Percentiles rank a stretch among this genome's conserved stretches.
phyloP scores from a whole-genome alignment of 2,797 vertebrate species.

The Enteromius trimaculatus region DNA sequence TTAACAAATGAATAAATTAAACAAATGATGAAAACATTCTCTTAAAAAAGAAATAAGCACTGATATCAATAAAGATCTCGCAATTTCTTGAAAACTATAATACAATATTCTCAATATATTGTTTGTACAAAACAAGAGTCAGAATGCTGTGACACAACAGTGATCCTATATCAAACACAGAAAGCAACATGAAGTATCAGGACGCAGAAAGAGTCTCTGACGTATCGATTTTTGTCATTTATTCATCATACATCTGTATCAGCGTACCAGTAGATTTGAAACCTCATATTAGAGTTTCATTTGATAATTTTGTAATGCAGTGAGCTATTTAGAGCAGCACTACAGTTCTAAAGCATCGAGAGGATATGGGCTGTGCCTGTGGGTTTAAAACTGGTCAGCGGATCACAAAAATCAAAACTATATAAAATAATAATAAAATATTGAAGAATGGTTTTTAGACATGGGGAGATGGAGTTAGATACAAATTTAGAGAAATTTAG shows the following conservation, averaged over 20 bases:
- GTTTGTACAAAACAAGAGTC: constrained; percentile 81
- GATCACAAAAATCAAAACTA: neutral
- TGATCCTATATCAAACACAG: constrained; percentile 76
- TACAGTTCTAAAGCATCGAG: neutral
- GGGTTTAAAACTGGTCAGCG: neutral
- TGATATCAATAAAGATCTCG: constrained; percentile 77
- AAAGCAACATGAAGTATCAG: constrained; percentile 38
- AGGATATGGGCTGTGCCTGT: neutral
- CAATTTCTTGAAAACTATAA: constrained; percentile 80
- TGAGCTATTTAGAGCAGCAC: neutral
- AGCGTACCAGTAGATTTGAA: neutral
- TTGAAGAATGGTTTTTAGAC: constrained; percentile 63
- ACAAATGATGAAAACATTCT: constrained; percentile 86
- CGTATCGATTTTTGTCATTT: constrained; percentile 52
- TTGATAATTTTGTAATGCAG: neutral
- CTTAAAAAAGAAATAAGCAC: constrained; percentile 85
- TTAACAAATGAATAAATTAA: constrained; percentile 77
- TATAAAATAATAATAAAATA: neutral
- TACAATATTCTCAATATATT: constrained; percentile 87
- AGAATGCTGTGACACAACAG: constrained; percentile 70
- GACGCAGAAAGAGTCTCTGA: constrained; percentile 36
- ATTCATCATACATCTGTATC: constrained; percentile 41
- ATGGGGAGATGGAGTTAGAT: constrained; percentile 63
- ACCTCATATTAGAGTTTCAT: neutral
- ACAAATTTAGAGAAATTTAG: constrained; percentile 71